Evolutionary conservation across 2,888 invertebrate species (phyloP), one percentile per base, ranked within the genome.

Genomic region (Stenodema calcarata): DNA sequence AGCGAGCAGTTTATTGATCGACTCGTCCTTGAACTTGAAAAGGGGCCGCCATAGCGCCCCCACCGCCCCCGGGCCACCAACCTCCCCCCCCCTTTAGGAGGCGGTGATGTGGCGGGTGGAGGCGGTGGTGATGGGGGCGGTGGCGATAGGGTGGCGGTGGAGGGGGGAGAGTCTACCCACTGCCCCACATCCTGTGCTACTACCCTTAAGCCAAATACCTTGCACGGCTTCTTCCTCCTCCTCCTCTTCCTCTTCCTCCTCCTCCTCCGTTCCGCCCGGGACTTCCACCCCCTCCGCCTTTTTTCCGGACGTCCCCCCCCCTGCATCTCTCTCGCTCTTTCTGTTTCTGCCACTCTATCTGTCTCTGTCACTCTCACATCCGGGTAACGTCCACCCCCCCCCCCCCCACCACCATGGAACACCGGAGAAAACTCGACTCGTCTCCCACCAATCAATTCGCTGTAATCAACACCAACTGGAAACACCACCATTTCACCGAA

Each of bases 11-110:
- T 42, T 78, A 78, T 78, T 78, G 78, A 78, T 78, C 78, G 78
- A 14, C 18, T 47, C 78, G 78, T 78, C 78, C 78, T 78, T 78
- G 78, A 78, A 78, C 78, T 78, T 78, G 78, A 78, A 62, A 78
- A 42, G 44, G 78, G 44, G 78, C 78, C 78, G 78, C 78, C 78
- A 78, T 78, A 42, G 78, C 78, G 42, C 44, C 78, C 78, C 78
- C 12, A 44, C 76, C 42, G 42, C 76, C 76, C 42, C 70, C 76
- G 12, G n/a, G 78, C 41, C 42, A 1, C 75, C 30, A 7, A 30
- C 75, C 30, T 12, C n/a, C 75, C 30, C 0, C 35, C 30, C n/a
- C 75, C 9, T 3, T 9, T 4, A 23, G 6, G 23, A 9, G 23
- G 18, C 16, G 54, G 62, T 1, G 44, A 44, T 12, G 44, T 11